Percentiles rank a stretch among this genome's conserved stretches.
Evolutionary conservation across 2,888 invertebrate genomes (phyloP).

Genomic region (Danaus chrysippus): DNA sequence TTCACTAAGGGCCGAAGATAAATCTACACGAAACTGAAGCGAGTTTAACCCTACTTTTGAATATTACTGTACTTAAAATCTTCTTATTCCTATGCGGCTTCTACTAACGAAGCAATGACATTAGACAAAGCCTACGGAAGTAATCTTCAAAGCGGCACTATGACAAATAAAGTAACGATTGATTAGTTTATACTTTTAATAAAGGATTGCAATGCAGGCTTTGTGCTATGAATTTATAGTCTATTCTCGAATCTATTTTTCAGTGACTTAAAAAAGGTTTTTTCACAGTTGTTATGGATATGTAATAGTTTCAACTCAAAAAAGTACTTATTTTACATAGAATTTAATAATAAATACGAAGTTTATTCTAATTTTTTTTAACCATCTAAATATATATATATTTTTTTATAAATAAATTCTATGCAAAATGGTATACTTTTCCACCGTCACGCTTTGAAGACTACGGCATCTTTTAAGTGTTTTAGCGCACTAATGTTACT

Average conservation of each 20-base stretch:
- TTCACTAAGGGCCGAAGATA: conserved; percentile 39
- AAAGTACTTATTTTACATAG: neutral
- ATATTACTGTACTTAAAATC: conserved; percentile 8
- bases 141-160: too few species aligned
- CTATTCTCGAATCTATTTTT: too few species aligned
- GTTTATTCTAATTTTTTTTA: too few species aligned
- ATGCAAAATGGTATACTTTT: too few species aligned
- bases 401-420: too few species aligned
- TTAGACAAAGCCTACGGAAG: too few species aligned
- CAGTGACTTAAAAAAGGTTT: neutral
- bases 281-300: neutral
- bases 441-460: too few species aligned
- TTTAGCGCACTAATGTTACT: too few species aligned
- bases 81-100: neutral
- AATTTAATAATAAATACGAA: neutral
- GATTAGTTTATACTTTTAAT: neutral
- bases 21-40: conserved; percentile 44
- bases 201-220: neutral
- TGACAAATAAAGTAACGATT: too few species aligned
- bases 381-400: too few species aligned
- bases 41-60: conserved; percentile 4
- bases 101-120: too few species aligned
- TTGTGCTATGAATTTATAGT: neutral
- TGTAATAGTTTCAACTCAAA: neutral
- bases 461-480: too few species aligned